A percentile compares a stretch with the other conserved stretches of the same genome.
Evolutionary conservation across 2,797 vertebrate species (phyloP).

Genomic region (Pseudocheirus occidentalis): DNA sequence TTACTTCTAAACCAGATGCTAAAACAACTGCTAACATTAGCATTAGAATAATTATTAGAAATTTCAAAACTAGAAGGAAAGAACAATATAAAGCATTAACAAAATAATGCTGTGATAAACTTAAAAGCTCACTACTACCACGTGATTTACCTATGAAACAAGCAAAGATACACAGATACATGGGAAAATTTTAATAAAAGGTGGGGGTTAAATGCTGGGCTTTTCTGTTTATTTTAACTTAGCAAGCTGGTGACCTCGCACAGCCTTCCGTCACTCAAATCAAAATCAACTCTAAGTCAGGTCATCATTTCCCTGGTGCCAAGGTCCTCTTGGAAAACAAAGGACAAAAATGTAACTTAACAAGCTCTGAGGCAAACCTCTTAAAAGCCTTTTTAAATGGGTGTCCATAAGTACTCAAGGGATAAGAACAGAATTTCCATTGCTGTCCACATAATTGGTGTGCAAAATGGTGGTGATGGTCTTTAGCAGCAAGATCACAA

Average conservation of each 20-base stretch:
- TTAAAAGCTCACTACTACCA: neutral
- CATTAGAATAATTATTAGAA: neutral
- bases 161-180: neutral
- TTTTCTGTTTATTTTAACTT: neutral
- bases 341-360: neutral
- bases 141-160: neutral
- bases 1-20: neutral
- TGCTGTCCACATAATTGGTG: neutral
- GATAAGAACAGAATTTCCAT: neutral
- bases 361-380: neutral
- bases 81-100: neutral
- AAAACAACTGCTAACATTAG: neutral
- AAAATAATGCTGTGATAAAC: neutral
- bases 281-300: too few species aligned
- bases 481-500: neutral
- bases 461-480: neutral
- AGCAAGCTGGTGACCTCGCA: too few species aligned
- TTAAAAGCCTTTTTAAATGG: neutral
- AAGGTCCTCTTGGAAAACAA: too few species aligned
- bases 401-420: neutral
- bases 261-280: too few species aligned
- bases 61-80: neutral
- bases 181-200: too few species aligned
- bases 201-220: too few species aligned
- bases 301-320: too few species aligned